Evolutionary conservation across 1,140 invertebrate genomes (phyloP), one percentile per base, ranked within the genome.

Genomic region (Drosophila elegans): DNA sequence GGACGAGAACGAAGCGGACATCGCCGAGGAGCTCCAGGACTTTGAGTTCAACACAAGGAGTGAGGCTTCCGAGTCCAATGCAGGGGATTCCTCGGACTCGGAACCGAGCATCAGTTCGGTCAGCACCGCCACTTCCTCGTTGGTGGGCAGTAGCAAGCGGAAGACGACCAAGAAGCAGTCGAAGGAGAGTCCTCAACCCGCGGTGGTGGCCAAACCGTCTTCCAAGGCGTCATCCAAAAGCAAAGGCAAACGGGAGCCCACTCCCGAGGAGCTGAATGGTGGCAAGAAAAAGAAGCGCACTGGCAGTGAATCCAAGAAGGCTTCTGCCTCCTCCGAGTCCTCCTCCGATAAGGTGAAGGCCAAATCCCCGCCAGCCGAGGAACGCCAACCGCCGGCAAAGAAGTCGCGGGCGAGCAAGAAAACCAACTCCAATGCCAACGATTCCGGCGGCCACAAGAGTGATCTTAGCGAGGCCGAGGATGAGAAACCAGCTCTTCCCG

Each of bases 1-100:
- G 68, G 95, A 95, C 86, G 94, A 95, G 80, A 94, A 95, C 27
- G 95, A 96, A 78, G 95, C 95, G 63, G 95, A 96, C 81, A 95
- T 95, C 59, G 95, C 94, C 12, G 95, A 96, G 86, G 95, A 96
- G 85, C 80, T 96, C 41, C 95, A 95, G 91, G 94, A 94, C 64
- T 91, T 95, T 60, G 95, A 95, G 16, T 93, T 94, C 69, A 96
- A 97, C 84, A 96, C 95, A 21, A 93, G 96, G 12, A 97, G 96
- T 91, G 96, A 97, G 93, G 96, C 97, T 21, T 96, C 96, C 39
- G 91, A 92, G 27, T 92, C 89, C 1, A 74, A 86, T 13, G 83
- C 61, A 3, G 95, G 94, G 67, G 95, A 95, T 25, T 95, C 94
- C 61, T 94, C 95, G 68, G 95, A 94, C 78, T 94, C 94, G 0